Evolutionary conservation across 2,113 vertebrate genomes (phyloP), one percentile per base, ranked within the genome.

Genomic region (Morphnarchus princeps): DNA sequence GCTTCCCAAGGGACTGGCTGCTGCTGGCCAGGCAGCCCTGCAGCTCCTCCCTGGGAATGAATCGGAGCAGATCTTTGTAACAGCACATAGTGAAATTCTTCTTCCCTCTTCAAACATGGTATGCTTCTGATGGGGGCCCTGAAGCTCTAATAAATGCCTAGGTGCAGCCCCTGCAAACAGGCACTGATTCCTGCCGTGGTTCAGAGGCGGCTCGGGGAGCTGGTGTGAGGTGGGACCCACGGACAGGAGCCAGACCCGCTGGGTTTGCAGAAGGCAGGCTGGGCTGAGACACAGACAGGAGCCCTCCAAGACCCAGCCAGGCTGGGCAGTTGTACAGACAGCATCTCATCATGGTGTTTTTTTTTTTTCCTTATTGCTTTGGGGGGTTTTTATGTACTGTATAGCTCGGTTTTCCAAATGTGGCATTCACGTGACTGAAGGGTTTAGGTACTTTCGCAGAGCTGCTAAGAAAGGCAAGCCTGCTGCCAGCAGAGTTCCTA

Each of bases 171-270:
- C 72, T 62, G 69, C n/a, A 50, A 45, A n/a, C 29, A 10, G 20
- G 11, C 28, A 29, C 16, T 0, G 0, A 12, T 15, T n/a, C 6
- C 69, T 77, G 49, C 18, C 1, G 1, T 2, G 4, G 12, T 28
- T 40, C 65, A 34, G 45, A n/a, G 73, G 43, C 66, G 71, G n/a
- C 61, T 26, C 1, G 0, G 24, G 32, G 32, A 40, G 8, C 18
- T 28, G 54, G 3, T 9, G 45, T 1, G 25, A 63, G 71, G 10
- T 34, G 49, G 40, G 34, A 49, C 43, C 5, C 1, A 1, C 43
- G 70, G 16, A 28, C 42, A 66, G 70, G 40, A 45, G 31, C 63
- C 67, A 31, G 71, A 52, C 2, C 31, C 0, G 0, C 26, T 1
- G 47, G 10, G 10, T 34, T 18, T 74, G 43, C 58, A 77, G 72